Conservation (phyloP, 2,113 vertebrate genomes). For the Mungos mungo region DNA sequence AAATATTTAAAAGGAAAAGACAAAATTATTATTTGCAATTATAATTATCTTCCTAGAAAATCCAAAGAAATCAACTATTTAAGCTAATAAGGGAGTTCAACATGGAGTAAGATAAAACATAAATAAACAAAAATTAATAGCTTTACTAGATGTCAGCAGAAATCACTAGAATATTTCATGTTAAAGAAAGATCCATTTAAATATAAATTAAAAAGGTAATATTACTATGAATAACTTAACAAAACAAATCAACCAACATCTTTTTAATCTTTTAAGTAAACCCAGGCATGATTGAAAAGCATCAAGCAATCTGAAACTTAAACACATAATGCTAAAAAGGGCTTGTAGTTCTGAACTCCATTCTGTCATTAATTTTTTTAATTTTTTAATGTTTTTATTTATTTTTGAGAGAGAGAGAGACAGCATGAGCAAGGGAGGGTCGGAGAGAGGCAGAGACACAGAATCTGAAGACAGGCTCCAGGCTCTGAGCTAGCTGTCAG, state of each 20-base stretch:
- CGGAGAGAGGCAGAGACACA: too few relatives aligned
- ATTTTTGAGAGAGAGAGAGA: too few relatives aligned
- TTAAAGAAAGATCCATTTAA: not conserved
- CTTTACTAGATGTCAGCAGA: not conserved
- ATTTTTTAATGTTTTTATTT: too few relatives aligned
- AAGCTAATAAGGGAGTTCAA: conserved; percentile 7
- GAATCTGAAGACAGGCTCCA: too few relatives aligned
- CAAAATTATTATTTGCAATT: not conserved
- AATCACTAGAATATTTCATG: conserved; percentile 7
- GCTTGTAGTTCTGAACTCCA: not conserved
- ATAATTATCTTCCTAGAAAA: conserved; percentile 24
- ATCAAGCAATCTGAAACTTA: conserved; percentile 5
- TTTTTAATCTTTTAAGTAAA: conserved; percentile 32
- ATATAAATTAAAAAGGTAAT: conserved; percentile 2
- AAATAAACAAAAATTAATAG: conserved; percentile 32
- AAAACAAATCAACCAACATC: not conserved
- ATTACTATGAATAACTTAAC: not conserved
- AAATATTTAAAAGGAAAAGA: not conserved
- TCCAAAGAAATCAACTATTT: not conserved
- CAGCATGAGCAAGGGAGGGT: too few relatives aligned
- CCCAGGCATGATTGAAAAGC: not conserved
- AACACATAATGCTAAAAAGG: not conserved
- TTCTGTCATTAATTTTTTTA: conserved; percentile 21
- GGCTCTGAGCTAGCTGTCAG: too few relatives aligned
- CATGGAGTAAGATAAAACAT: not conserved